Evolutionary conservation across 2,888 invertebrate genomes (phyloP).

Genomic region (Theretra japonica): DNA sequence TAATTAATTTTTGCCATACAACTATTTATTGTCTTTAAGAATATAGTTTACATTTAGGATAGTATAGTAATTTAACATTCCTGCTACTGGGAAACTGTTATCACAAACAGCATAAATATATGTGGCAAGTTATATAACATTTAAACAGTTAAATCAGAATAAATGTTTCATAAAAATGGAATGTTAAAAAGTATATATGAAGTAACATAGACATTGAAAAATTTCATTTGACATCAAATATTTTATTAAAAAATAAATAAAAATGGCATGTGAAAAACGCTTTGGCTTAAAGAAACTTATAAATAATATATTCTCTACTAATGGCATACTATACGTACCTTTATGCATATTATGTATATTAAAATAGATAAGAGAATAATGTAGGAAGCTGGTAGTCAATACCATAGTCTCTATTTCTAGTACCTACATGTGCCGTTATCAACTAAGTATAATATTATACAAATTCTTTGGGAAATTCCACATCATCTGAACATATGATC

Average conservation of each 20-base stretch:
- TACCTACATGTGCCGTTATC: slow-evolving; percentile 1
- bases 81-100: not conserved
- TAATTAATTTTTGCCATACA: slow-evolving; percentile 36
- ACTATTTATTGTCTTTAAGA: slow-evolving; percentile 71
- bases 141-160: slow-evolving; percentile 12
- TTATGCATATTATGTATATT: not conserved
- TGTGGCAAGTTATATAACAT: not conserved
- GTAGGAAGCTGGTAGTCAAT: not conserved
- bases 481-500: not conserved
- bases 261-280: not conserved
- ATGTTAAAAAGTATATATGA: slow-evolving; percentile 29
- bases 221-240: not conserved
- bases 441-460: not conserved
- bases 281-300: slow-evolving; percentile 9
- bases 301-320: not conserved
- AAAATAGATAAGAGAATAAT: not conserved
- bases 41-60: slow-evolving; percentile 34
- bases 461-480: slow-evolving; percentile 14
- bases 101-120: not conserved
- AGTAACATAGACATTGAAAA: not conserved
- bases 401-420: not conserved
- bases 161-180: slow-evolving; percentile 24
- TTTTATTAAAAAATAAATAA: slow-evolving; percentile 15
- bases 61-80: slow-evolving; percentile 2
- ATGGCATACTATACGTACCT: not conserved